A percentile compares a stretch with the other conserved stretches of the same genome.
Conservation (phyloP, 2,797 vertebrate genomes). For the Girardinus metallicus region DNA sequence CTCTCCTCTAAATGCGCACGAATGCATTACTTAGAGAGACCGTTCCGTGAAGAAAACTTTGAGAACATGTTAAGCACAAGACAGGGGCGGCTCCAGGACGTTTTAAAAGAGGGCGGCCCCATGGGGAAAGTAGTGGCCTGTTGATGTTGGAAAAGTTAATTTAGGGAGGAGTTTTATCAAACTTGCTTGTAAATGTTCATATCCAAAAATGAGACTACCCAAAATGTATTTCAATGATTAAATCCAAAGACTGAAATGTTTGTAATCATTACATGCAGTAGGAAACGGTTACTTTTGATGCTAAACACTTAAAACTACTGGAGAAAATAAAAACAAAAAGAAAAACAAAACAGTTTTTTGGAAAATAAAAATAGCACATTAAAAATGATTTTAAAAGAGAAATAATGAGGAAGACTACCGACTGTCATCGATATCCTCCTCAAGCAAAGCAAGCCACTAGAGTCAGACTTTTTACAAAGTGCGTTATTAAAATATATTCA, state of each 20-base stretch:
- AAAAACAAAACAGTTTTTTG: neutral
- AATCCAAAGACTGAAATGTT: neutral
- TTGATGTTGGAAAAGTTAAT: neutral
- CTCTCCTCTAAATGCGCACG: neutral
- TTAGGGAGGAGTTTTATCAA: neutral
- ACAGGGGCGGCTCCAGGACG: neutral
- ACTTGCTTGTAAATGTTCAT: neutral
- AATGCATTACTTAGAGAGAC: neutral
- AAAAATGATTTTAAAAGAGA: neutral
- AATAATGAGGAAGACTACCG: neutral
- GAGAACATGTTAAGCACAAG: neutral
- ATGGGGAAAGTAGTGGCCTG: neutral
- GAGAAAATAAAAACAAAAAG: neutral
- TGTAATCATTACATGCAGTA: neutral
- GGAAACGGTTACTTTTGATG: neutral
- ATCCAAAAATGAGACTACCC: neutral
- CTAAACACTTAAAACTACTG: neutral
- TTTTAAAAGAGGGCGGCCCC: neutral
- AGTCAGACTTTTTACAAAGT: neutral
- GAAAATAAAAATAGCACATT: neutral
- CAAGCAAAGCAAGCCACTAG: neutral
- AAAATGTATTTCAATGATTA: neutral
- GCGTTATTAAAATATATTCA: neutral
- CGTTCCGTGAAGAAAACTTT: neutral
- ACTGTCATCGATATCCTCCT: neutral